Percentiles rank a stretch among this genome's conserved stretches.
Conservation (phyloP, 2,888 invertebrate genomes). For the Drosophila kokeensis region DNA sequence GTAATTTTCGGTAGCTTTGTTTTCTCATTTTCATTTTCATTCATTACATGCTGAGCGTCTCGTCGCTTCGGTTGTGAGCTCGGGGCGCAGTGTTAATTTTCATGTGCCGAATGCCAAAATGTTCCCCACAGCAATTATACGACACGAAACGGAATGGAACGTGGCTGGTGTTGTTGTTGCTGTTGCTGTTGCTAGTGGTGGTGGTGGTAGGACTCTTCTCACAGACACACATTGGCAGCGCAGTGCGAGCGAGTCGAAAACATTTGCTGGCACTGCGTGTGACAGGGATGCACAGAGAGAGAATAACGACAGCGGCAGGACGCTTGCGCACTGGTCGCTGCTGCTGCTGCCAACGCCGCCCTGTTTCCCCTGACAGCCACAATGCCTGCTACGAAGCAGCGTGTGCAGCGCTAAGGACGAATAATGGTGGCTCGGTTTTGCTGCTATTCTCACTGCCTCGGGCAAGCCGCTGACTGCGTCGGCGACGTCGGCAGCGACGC, state of each 20-base stretch:
- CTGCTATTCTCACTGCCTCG: conserved; percentile 40
- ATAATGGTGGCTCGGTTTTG: conserved; percentile 72
- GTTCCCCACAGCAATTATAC: conserved; percentile 68
- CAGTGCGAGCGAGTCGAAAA: conserved; percentile 23
- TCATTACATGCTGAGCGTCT: conserved; percentile 65
- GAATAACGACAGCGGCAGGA: conserved; percentile 27
- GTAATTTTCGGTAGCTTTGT: conserved; percentile 76
- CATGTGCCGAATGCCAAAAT: conserved; percentile 60
- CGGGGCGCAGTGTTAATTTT: conserved; percentile 75
- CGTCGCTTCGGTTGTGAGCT: conserved; percentile 35
- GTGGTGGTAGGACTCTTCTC: conserved; percentile 37
- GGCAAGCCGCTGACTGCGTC: conserved; percentile 42
- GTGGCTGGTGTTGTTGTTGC: conserved; percentile 13
- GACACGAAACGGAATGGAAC: conserved; percentile 53
- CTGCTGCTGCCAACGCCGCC: conserved; percentile 25
- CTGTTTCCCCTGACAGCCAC: conserved; percentile 54
- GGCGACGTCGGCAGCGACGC: conserved; percentile 31
- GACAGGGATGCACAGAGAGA: conserved; percentile 30
- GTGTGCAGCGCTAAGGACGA: conserved; percentile 60
- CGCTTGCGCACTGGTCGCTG: conserved; percentile 68
- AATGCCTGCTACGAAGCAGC: conserved; percentile 63
- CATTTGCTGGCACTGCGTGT: conserved; percentile 4
- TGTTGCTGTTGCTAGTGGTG: not conserved
- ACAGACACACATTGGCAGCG: conserved; percentile 12
- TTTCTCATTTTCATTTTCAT: conserved; percentile 78